Conservation (phyloP, 2,113 vertebrate genomes). For the Leptocoma aspasia region DNA sequence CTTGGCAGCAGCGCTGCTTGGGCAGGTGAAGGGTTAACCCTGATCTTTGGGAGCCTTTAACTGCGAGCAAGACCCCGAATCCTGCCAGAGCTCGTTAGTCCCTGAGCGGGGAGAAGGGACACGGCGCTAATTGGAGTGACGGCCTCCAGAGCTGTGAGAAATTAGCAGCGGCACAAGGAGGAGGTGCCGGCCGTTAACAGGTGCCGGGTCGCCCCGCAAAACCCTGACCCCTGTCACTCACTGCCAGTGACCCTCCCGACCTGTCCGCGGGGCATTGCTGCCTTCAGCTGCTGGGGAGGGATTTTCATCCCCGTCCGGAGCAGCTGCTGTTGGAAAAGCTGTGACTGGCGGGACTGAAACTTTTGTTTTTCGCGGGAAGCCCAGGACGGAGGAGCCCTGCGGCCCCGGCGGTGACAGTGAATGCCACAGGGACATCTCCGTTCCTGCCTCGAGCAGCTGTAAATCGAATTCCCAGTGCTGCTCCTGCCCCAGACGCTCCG, state of each 20-base stretch:
- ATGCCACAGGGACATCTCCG: fast-evolving
- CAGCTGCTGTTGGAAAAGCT: not conserved
- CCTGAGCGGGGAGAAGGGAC: not conserved
- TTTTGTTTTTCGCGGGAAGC: not conserved
- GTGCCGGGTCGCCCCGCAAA: not conserved
- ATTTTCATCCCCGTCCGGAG: not conserved
- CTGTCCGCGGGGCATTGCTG: fast-evolving
- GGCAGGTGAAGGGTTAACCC: not conserved
- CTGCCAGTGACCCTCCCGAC: not conserved
- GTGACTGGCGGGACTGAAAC: fast-evolving
- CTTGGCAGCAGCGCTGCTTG: not conserved
- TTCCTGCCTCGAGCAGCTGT: fast-evolving
- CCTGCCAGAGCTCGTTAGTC: not conserved
- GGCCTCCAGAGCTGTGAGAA: not conserved
- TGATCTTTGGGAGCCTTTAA: not conserved
- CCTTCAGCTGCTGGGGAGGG: not conserved
- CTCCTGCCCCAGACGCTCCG: not conserved
- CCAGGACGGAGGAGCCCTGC: not conserved
- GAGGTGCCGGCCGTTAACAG: not conserved
- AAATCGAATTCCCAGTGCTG: not conserved
- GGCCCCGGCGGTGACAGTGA: fast-evolving
- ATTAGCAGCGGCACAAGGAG: not conserved
- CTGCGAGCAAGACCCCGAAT: fast-evolving
- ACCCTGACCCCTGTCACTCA: fast-evolving
- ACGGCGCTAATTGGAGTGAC: not conserved